phyloP scores from a whole-genome alignment of 2,113 vertebrate species.

The Gnathonemus longibarbis region DNA sequence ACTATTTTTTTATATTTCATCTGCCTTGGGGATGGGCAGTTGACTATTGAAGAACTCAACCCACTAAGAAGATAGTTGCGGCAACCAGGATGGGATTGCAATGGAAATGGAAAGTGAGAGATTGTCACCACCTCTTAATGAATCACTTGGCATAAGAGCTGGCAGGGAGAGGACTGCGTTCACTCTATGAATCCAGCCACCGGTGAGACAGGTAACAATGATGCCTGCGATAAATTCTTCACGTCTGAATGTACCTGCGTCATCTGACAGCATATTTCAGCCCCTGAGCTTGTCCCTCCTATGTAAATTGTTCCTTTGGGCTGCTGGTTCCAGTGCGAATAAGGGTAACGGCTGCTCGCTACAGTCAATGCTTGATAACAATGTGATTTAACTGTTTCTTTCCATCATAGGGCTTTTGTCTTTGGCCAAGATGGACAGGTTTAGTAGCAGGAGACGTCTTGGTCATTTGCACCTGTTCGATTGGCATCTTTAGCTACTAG shows the following conservation, averaged over 20 bases:
- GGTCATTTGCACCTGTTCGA: not conserved
- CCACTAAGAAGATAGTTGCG: not conserved
- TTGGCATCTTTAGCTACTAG: not conserved
- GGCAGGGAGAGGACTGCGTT: not conserved
- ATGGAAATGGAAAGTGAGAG: not conserved
- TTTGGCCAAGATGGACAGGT: not conserved
- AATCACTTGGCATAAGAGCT: not conserved
- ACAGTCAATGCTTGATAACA: not conserved
- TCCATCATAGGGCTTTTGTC: not conserved
- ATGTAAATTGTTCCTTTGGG: not conserved
- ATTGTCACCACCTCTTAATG: not conserved
- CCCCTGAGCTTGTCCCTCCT: not conserved
- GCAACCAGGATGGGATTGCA: not conserved
- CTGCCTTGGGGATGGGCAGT: not conserved
- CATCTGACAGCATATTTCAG: no score
- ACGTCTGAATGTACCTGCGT: no score
- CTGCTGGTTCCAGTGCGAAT: not conserved
- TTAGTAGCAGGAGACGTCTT: not conserved
- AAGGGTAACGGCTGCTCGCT: not conserved
- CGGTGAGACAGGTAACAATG: not conserved
- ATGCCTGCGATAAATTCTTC: not conserved
- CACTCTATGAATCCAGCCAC: not conserved
- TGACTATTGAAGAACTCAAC: not conserved
- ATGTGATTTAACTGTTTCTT: not conserved
- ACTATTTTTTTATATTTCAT: not conserved